Percentiles rank a stretch among this genome's conserved stretches.
Evolutionary conservation across 2,888 invertebrate species (phyloP).

Genomic region (Drosophila percnosoma): DNA sequence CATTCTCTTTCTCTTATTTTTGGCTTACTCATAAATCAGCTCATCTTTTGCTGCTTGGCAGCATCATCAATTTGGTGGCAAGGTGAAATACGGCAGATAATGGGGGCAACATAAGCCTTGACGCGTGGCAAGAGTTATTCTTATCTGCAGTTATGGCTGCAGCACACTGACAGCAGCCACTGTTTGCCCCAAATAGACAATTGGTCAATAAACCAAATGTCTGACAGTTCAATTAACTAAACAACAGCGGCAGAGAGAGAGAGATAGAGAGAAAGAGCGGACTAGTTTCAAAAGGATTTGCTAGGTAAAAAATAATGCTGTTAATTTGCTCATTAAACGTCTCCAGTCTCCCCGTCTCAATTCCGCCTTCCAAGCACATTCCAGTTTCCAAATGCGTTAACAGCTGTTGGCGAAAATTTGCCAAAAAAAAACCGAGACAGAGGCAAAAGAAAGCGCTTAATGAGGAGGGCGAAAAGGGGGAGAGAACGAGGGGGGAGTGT

Average conservation of each 20-base stretch:
- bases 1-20: not conserved
- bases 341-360: not conserved
- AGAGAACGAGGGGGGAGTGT: not conserved
- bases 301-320: slow-evolving; percentile 61
- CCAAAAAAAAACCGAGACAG: slow-evolving; percentile 30
- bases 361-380: not conserved
- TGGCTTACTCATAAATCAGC: slow-evolving; percentile 50
- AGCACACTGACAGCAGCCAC: slow-evolving; percentile 5
- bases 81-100: slow-evolving; percentile 20
- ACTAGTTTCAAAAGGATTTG: slow-evolving; percentile 41
- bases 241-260: not conserved
- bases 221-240: slow-evolving; percentile 58
- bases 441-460: slow-evolving; percentile 16
- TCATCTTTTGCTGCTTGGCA: slow-evolving; percentile 19
- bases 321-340: slow-evolving; percentile 77
- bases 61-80: slow-evolving; percentile 50
- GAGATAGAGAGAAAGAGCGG: not conserved
- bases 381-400: slow-evolving; percentile 33
- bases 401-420: slow-evolving; percentile 63
- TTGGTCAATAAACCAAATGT: slow-evolving; percentile 38
- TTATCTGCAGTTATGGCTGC: slow-evolving; percentile 33
- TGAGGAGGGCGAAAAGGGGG: not conserved
- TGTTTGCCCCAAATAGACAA: slow-evolving; percentile 21
- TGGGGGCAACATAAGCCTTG: slow-evolving; percentile 14
- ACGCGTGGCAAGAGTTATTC: slow-evolving; percentile 30